A percentile compares a stretch with the other conserved stretches of the same genome.
These are phyloP conservation scores for Xanthia togata DNA, from an alignment of 2,888 invertebrate species.

Conservation along the genomic window DNA sequence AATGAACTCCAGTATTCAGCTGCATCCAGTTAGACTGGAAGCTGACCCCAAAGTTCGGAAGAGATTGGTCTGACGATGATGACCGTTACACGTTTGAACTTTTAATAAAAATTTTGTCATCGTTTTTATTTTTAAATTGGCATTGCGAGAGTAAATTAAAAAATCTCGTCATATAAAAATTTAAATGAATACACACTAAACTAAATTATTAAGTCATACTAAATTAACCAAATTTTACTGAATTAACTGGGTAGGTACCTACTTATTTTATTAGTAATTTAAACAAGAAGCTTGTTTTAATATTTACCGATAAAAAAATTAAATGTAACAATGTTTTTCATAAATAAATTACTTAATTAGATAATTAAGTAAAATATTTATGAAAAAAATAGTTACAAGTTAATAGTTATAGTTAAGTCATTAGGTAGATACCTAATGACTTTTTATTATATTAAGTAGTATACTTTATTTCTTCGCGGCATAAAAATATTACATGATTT, in stretches of 20 bases:
- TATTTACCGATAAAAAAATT: not conserved
- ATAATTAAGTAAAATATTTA: no score
- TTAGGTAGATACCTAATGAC: no score
- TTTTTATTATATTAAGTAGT: not conserved
- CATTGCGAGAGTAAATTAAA: not conserved
- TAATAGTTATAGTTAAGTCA: no score
- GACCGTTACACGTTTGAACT: not conserved
- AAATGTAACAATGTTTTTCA: not conserved
- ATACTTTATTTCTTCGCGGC: not conserved
- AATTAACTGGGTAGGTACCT: no score
- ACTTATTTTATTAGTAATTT: not conserved
- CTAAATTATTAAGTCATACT: no score
- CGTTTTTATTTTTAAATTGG: not conserved
- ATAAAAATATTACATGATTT: not conserved
- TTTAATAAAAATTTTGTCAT: not conserved
- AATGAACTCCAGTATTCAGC: not conserved
- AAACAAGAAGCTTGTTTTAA: not conserved
- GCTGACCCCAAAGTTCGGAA: not conserved
- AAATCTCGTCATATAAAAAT: not conserved
- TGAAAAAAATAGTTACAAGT: no score
- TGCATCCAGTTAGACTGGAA: not conserved
- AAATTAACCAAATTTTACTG: no score
- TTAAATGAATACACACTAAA: no score
- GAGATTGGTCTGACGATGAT: no score
- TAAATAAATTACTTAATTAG: not conserved